Percentiles rank a stretch among this genome's conserved stretches.
phyloP scores from a whole-genome alignment of 1,140 invertebrate genomes.

The Camponotus vicinus region DNA sequence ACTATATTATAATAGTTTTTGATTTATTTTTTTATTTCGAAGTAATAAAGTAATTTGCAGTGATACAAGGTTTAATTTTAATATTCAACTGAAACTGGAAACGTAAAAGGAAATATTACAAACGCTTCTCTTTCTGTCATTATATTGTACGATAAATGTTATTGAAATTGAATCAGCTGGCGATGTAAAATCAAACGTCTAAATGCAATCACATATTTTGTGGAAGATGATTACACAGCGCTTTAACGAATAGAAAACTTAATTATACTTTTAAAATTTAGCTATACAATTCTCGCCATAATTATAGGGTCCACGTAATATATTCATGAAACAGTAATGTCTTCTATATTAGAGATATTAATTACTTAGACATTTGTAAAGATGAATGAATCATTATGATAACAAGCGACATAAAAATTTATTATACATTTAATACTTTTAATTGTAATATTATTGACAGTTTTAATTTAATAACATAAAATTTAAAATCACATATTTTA shows the following conservation, averaged over 20 bases:
- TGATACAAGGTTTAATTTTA: slow-evolving; percentile 15
- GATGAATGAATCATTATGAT: not conserved
- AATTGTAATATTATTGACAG: not conserved
- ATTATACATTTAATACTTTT: not conserved
- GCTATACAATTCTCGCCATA: not conserved
- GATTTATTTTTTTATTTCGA: slow-evolving; percentile 18
- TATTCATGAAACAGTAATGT: not conserved
- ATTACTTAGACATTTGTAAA: not conserved
- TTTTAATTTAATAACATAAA: not conserved
- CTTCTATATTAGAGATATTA: not conserved
- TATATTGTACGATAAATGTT: not conserved
- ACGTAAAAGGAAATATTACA: slow-evolving; percentile 10
- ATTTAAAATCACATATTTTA: not conserved
- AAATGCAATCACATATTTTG: not conserved
- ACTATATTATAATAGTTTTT: not conserved
- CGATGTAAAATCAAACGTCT: not conserved
- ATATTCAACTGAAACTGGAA: not conserved
- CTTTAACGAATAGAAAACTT: not conserved
- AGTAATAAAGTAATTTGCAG: not conserved
- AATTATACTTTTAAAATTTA: slow-evolving; percentile 7
- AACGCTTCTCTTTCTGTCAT: not conserved
- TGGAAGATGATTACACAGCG: not conserved
- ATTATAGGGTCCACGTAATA: not conserved
- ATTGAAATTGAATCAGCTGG: slow-evolving; percentile 2
- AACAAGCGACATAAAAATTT: not conserved